Evolutionary conservation across 1,140 invertebrate genomes (phyloP).

Genomic region (Panonychus citri): DNA sequence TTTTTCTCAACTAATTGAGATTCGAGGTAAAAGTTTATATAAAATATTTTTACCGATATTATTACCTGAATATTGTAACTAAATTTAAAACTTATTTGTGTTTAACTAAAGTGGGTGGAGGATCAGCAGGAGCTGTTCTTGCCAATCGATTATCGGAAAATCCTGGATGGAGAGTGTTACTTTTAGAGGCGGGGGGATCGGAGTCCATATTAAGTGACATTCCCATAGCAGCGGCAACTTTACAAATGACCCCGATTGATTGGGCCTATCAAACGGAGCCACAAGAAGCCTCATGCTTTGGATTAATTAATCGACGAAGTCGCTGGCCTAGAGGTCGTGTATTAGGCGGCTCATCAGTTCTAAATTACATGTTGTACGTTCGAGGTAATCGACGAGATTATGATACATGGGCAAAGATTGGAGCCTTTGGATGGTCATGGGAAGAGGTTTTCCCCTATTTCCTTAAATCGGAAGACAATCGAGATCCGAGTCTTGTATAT

Average conservation of each 20-base stretch:
- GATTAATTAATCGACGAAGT: constrained; percentile 14
- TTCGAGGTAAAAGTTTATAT: no score
- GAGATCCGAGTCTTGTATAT: constrained; percentile 41
- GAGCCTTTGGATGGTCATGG: constrained; percentile 78
- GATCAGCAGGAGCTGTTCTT: constrained; percentile 54
- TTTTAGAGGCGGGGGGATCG: constrained; percentile 45
- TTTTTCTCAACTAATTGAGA: no score
- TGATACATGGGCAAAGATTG: constrained; percentile 62
- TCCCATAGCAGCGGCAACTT: constrained; percentile 54
- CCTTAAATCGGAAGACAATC: constrained; percentile 57
- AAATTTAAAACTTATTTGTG: no score
- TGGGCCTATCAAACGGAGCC: constrained; percentile 64
- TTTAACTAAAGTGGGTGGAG: constrained; percentile 43
- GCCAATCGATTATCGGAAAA: constrained; percentile 34
- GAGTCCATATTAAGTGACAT: constrained; percentile 72
- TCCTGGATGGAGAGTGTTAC: constrained; percentile 30
- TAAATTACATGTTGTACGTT: constrained; percentile 94
- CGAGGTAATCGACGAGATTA: constrained; percentile 81
- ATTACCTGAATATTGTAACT: no score
- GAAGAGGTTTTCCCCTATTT: constrained; percentile 68
- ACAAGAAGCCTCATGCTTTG: constrained; percentile 55
- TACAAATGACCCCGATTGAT: constrained; percentile 55
- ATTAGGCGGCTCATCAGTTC: constrained; percentile 52
- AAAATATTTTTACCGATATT: no score
- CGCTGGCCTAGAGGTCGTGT: constrained; percentile 37